A percentile compares a stretch with the other conserved stretches of the same genome.
These are phyloP conservation scores for Erythrolamprus reginae DNA, from an alignment of 2,113 vertebrate species.

Conservation along the genomic window DNA sequence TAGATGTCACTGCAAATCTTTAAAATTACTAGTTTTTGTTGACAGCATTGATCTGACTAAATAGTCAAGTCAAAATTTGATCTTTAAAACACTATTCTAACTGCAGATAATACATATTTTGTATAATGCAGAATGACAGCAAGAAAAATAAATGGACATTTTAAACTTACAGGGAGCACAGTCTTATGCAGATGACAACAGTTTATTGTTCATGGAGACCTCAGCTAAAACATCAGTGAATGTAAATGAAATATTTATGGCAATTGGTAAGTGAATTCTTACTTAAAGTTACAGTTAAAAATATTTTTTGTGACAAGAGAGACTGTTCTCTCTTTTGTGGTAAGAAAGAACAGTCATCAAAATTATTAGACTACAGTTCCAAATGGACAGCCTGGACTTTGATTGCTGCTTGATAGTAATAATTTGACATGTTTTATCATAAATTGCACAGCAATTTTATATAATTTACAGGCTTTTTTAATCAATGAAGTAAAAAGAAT, in stretches of 20 bases:
- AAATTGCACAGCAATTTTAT: neutral
- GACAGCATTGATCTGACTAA: neutral
- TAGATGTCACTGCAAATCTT: neutral
- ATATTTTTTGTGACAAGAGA: neutral
- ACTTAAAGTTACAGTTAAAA: neutral
- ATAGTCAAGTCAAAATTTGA: neutral
- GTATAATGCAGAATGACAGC: neutral
- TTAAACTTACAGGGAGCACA: slow-evolving; percentile 86
- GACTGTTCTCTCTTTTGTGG: too few species aligned
- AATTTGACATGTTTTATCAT: neutral
- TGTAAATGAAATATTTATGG: slow-evolving; percentile 99
- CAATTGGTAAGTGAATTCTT: slow-evolving; percentile 82
- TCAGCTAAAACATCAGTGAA: slow-evolving; percentile 98
- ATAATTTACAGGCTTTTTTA: neutral
- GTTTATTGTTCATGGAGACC: slow-evolving; percentile 97
- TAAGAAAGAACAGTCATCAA: neutral
- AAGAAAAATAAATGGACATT: slow-evolving; percentile 2
- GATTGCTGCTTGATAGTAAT: neutral
- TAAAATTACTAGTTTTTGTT: neutral
- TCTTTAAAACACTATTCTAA: slow-evolving; percentile 4
- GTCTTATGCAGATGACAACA: slow-evolving; percentile 97
- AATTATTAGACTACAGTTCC: neutral
- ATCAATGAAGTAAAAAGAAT: neutral
- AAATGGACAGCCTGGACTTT: neutral
- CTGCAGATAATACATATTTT: neutral